Base-by-base conservation (phyloP, 1,140 invertebrate genomes). In the Sycophaga agraensis region DNA sequence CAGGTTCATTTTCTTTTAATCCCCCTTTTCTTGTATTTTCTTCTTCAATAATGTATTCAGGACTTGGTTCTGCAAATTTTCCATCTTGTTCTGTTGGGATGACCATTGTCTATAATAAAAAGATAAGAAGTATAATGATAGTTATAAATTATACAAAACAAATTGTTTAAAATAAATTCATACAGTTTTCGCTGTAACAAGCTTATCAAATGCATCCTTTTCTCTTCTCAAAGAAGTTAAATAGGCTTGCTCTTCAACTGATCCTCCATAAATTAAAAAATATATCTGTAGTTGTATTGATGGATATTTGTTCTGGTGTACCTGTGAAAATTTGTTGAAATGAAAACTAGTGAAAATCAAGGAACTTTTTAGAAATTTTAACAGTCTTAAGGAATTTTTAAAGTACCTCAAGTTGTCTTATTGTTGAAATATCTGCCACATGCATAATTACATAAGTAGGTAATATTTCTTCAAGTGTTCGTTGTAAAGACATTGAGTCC, bases 181-280 rank as follows among this genome's bases (percentile, higher is more conserved):
- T 82, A 95, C 92, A 71, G 90, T 89, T 84, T 98, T 98, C 21
- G 93, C 89, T 74, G 90, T 86, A 65, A 97, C 97, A 4, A 99
- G 84, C 66, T 85, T 84, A 76, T 98, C 95, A 83, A 99, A 98
- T 0, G 96, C 92, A 73, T 93, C 87, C 77, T 98, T 98, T 79
- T 99, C 97, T 63, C 89, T 85, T 59, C 92, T 83, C 43, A 99
- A 82, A 5, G 90, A 87, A 2, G 94, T 97, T 14, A 99, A 81
- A 78, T 97, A 98, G 3, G 91, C 87, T 83, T 98, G 96, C 78
- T 98, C 96, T 82, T 99, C 97, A 0, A 94, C 91, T 17, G 95
- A 97, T 22, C 89, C 90, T 11, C 88, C 87, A 74, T 96, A 94
- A 46, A 96, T 87, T 21, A 97, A 73, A 69, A 97, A 95, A 76